Percentiles rank a stretch among this genome's conserved stretches.
Conservation (phyloP, 2,113 vertebrate species). For the Tenebrosternarchus preto region DNA sequence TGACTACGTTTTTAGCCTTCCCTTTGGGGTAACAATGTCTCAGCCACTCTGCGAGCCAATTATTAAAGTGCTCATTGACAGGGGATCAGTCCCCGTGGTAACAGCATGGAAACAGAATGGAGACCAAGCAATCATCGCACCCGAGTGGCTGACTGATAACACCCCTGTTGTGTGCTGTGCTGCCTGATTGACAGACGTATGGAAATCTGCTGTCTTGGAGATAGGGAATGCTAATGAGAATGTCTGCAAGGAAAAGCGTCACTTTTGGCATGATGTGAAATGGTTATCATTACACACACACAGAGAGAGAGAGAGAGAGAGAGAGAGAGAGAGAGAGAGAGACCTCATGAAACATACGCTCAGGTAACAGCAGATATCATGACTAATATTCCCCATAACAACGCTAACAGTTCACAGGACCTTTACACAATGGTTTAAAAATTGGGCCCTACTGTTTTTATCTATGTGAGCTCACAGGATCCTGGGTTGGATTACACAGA, state of each 20-base stretch:
- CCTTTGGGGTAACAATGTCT: conserved; percentile 27
- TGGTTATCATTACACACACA: conserved; percentile 17
- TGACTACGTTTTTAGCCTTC: not conserved
- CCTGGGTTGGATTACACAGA: too few species aligned
- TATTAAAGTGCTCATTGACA: conserved; percentile 34
- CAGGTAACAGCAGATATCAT: not conserved
- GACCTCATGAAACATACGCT: not conserved
- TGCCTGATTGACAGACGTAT: conserved; percentile 40
- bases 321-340: not conserved
- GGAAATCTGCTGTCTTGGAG: conserved; percentile 37
- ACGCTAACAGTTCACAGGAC: not conserved
- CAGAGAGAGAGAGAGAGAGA: conserved; percentile 1
- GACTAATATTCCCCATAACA: not conserved
- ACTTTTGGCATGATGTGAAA: conserved; percentile 26
- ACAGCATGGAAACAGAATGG: conserved; percentile 34
- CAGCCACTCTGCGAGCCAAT: not conserved
- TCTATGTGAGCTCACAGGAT: too few species aligned
- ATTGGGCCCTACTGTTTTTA: not conserved
- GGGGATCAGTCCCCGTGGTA: conserved; percentile 23
- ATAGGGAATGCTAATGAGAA: conserved; percentile 40
- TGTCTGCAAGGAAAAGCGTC: conserved; percentile 27
- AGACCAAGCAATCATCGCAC: conserved; percentile 29
- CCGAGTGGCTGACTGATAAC: conserved; percentile 25
- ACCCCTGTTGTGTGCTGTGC: conserved; percentile 4
- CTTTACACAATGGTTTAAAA: not conserved